Evolutionary conservation across 2,113 vertebrate species (phyloP).

Genomic region (Sapajus apella): DNA sequence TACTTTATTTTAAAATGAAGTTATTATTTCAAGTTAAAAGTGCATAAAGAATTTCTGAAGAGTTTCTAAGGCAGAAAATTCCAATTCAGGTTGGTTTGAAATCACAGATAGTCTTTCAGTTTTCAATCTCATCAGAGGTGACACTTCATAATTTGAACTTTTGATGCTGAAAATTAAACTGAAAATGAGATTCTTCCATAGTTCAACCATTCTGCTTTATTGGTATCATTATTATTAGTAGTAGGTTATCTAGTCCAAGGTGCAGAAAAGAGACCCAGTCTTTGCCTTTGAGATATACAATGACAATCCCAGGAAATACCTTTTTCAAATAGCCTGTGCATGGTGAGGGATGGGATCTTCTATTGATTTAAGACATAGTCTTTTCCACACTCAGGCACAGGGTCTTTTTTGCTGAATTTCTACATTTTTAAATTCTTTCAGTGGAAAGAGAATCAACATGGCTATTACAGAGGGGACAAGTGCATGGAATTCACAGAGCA

Average conservation of each 20-base stretch:
- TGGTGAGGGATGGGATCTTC: not conserved
- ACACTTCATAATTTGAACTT: slow-evolving; percentile 53
- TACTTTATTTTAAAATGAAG: slow-evolving; percentile 59
- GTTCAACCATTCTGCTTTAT: not conserved
- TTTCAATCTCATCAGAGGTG: slow-evolving; percentile 37
- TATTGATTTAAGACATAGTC: not conserved
- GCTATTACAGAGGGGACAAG: not conserved
- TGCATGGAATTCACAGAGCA: not conserved
- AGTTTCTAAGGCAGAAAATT: slow-evolving; percentile 40
- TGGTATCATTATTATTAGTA: not conserved
- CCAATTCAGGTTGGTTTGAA: slow-evolving; percentile 37
- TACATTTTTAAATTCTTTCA: not conserved
- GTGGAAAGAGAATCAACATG: not conserved
- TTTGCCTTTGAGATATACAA: not conserved
- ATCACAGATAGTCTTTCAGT: slow-evolving; percentile 32
- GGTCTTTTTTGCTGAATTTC: not conserved
- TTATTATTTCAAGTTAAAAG: slow-evolving; percentile 48
- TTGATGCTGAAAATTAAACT: slow-evolving; percentile 50
- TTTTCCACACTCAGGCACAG: not conserved
- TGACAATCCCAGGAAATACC: not conserved
- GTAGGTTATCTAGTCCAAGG: not conserved
- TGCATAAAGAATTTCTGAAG: slow-evolving; percentile 35
- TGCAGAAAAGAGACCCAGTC: not conserved
- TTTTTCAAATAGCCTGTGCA: not conserved
- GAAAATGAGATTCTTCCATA: slow-evolving; percentile 46